Evolutionary conservation across 2,888 invertebrate species (phyloP), one percentile per base, ranked within the genome.

Genomic region (Iselma pallidipennis): DNA sequence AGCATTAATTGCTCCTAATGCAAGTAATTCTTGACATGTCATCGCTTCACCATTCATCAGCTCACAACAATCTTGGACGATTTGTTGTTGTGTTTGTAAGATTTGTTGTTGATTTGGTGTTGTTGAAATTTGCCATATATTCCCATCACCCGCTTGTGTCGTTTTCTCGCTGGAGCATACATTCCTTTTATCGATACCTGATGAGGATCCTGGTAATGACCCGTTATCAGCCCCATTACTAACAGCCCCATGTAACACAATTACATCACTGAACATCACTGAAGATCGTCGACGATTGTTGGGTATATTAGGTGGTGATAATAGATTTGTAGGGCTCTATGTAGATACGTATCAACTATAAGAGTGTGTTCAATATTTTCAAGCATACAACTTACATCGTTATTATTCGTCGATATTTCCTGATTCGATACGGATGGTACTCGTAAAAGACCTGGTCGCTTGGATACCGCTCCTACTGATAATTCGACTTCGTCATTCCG

Each of bases 1-100:
- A 0, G 96, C 96, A 65, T 95, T 94, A 57, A 96, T 87, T 0
- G 95, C 95, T 9, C 96, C 96, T 56, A 96, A 85, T n/a, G 96
- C 96, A 61, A 96, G 84, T 26, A 96, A 85, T 82, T 95, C 95
- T 81, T 95, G 95, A 80, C 95, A 96, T 0, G 92, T 92, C 87
- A 93, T 89, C 7, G 87, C 85, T 74, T 86, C 86, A 53, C 87
- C 87, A 21, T 86, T 87, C 29, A 86, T 84, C 63, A 88, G 74
- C 65, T 87, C 87, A 19, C 83, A 85, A 76, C 84, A 85, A 66
- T 86, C 86, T 66, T 81, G 82, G 49, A 82, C 81, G 68, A 83
- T 80, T 63, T 84, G 82, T 49, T 78, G 79, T 81, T 78, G 75
- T 9, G 75, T 73, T 65, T 73, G 73, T 4, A 73, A 59, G 49